Conservation (phyloP, 2,888 invertebrate species). For the Tetranychus piercei region DNA sequence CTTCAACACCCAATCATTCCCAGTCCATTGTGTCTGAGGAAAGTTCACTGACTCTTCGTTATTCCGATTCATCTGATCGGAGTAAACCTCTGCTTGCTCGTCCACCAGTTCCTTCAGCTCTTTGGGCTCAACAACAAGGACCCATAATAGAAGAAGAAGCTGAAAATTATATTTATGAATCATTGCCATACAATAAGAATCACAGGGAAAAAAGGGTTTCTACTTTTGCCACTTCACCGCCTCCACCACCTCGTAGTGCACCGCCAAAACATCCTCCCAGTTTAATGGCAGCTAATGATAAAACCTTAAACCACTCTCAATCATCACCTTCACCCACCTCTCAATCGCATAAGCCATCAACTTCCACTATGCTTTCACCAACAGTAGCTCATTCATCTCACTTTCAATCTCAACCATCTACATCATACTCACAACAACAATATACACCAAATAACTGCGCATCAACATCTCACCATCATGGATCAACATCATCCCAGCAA, state of each 20-base stretch:
- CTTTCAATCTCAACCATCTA: constrained; percentile 2
- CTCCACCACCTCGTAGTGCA: not conserved
- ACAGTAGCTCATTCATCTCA: not conserved
- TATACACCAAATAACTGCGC: not conserved
- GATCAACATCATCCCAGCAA: constrained; percentile 12
- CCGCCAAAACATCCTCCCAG: not conserved
- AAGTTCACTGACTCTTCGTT: constrained; percentile 20
- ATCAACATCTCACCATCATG: constrained; percentile 14
- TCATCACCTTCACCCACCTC: not conserved
- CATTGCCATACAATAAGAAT: constrained; percentile 22
- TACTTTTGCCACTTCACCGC: constrained; percentile 4
- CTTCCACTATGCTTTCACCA: not conserved
- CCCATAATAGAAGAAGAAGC: constrained; percentile 23
- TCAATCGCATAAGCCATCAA: not conserved
- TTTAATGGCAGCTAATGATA: not conserved
- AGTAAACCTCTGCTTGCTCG: constrained; percentile 19
- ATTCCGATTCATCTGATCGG: constrained; percentile 19
- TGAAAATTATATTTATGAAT: constrained; percentile 25
- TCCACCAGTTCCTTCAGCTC: constrained; percentile 16
- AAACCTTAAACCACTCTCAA: not conserved
- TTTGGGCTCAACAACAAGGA: constrained; percentile 21
- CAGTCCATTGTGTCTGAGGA: constrained; percentile 1
- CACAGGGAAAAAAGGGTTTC: not conserved
- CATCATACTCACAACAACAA: constrained; percentile 7
- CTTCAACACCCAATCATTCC: constrained; percentile 4